Evolutionary conservation across 2,888 invertebrate genomes (phyloP), one percentile per base, ranked within the genome.

Genomic region (Lordiphosa andalusiaca): DNA sequence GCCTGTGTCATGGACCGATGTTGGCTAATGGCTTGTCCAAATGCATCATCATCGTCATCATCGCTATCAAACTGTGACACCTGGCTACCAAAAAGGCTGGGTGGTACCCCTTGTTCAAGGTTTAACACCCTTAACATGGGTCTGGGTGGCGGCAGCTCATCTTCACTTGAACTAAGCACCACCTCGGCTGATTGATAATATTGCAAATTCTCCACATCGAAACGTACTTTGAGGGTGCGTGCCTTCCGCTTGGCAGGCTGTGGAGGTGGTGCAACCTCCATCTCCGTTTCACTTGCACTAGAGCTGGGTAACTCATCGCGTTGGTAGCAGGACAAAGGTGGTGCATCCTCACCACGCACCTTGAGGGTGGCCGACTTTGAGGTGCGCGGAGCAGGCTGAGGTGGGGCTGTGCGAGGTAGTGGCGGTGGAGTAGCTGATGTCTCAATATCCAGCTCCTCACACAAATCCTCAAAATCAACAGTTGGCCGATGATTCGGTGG

Each of bases 1-100:
- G 78, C 91, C 87, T 76, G 91, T 75, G 82, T 86, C 58, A 87
- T 66, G 65, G 73, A 57, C 40, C 92, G 89, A 73, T 92, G 92
- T 56, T 91, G 89, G 0, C 90, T 89, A 63, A 92, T 90, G 61
- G 92, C 86, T 37, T 91, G 65, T 40, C 60, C 70, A 41, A 76
- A 71, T 7, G 64, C 48, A 7, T 65, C 66, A 19, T 70, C 66
- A 21, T 65, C 61, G 2, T 70, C 65, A 5, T 68, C 67, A 48
- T 68, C 76, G 53, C 75, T 69, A n/a, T 75, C 71, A 6, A 69
- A 72, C 3, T 55, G 70, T 1, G 86, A 82, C 9, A 83, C 59
- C 40, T 84, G 86, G 2, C 70, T 70, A 38, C 84, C 74, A 53
- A 88, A 86, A 0, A 86, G 70, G 3, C 70, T 60, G 6, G 85